phyloP scores from a whole-genome alignment of 2,888 invertebrate species.

The Agriopis aurantiaria region DNA sequence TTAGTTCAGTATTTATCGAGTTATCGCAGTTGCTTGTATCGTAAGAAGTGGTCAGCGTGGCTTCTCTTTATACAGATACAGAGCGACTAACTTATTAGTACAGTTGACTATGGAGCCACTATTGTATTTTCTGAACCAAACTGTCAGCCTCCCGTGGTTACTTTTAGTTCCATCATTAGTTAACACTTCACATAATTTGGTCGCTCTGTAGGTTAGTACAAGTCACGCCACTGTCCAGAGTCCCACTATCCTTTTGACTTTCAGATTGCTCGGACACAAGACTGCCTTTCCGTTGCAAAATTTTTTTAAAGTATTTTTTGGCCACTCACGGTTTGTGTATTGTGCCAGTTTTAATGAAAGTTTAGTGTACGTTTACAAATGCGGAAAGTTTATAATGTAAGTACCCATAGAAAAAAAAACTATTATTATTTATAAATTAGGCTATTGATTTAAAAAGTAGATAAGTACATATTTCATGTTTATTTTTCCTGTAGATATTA shows the following conservation, averaged over 20 bases:
- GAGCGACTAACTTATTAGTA: background rate
- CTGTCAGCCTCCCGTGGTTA: background rate
- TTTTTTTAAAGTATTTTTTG: background rate
- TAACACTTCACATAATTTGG: background rate
- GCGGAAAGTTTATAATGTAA: background rate
- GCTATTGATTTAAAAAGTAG: no score
- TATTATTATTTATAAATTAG: no score
- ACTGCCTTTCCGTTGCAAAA: background rate
- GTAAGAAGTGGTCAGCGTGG: background rate
- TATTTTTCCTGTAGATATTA: no score
- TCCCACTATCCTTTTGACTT: slow-evolving; percentile 6
- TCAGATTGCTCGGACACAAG: slow-evolving; percentile 10
- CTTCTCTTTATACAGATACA: background rate
- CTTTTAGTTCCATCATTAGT: background rate
- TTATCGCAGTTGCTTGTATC: slow-evolving; percentile 2
- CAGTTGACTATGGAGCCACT: background rate
- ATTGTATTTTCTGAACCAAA: background rate
- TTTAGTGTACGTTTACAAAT: background rate
- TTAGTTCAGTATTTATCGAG: background rate
- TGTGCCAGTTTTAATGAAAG: background rate
- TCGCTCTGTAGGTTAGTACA: background rate
- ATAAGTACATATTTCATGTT: no score
- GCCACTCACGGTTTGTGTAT: background rate
- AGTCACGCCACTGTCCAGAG: background rate
- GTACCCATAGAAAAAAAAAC: background rate